Evolutionary conservation across 2,888 invertebrate genomes (phyloP).

Genomic region (Phymatocera aterrima): DNA sequence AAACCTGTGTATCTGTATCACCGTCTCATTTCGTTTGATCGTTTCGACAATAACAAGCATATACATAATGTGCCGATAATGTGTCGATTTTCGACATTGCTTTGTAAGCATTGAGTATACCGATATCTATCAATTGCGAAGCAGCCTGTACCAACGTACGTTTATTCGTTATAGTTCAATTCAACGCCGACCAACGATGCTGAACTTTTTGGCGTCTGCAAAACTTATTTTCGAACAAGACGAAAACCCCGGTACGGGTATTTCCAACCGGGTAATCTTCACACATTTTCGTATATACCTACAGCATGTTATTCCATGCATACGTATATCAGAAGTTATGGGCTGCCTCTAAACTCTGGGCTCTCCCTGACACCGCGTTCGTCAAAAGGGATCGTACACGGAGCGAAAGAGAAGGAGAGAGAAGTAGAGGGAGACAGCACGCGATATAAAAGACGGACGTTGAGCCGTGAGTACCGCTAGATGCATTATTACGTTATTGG

Average conservation of each 20-base stretch:
- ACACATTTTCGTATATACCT: background rate
- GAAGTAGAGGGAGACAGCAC: background rate
- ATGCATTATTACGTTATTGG: constrained; percentile 43
- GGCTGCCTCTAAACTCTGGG: background rate
- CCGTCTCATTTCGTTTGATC: background rate
- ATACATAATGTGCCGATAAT: background rate
- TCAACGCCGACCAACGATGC: no score
- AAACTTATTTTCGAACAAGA: no score
- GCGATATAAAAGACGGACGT: constrained; percentile 9
- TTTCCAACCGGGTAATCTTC: no score
- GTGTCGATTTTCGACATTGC: background rate
- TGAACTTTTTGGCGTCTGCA: no score
- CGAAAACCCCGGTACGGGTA: no score
- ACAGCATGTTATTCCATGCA: background rate
- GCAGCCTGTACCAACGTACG: no score
- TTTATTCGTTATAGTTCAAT: no score
- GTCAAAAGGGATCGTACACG: background rate
- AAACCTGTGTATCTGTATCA: background rate
- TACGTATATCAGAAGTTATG: background rate
- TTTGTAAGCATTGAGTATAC: background rate
- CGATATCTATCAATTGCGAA: background rate
- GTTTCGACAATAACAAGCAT: background rate
- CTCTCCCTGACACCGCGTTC: background rate
- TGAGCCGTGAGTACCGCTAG: background rate
- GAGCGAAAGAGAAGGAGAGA: no score